phyloP scores from a whole-genome alignment of 2,888 invertebrate species.

The Zaprionus bogoriensis region DNA sequence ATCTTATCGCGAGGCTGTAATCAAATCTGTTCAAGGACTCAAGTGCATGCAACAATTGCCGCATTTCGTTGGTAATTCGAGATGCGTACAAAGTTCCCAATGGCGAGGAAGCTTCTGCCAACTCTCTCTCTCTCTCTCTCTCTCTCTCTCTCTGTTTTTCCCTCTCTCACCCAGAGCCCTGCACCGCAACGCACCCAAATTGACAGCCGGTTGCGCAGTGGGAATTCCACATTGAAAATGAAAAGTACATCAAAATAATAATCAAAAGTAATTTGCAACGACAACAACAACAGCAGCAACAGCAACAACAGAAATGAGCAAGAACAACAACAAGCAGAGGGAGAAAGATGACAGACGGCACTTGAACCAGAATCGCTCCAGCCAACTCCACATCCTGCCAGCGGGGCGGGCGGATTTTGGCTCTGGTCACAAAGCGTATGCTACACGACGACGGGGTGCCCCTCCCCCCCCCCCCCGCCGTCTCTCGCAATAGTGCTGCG shows the following conservation, averaged over 20 bases:
- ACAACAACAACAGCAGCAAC: slow-evolving; percentile 29
- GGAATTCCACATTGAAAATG: slow-evolving; percentile 39
- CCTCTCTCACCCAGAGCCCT: not conserved
- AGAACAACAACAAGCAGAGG: no score
- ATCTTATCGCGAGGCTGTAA: slow-evolving; percentile 54
- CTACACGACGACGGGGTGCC: slow-evolving; percentile 64
- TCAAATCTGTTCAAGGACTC: slow-evolving; percentile 56
- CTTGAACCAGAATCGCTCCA: slow-evolving; percentile 38
- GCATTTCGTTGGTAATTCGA: slow-evolving; percentile 57
- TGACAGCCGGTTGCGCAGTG: slow-evolving; percentile 33
- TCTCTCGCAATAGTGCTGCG: not conserved
- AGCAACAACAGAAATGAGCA: slow-evolving; percentile 22
- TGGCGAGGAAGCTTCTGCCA: no score
- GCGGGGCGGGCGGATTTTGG: slow-evolving; percentile 14
- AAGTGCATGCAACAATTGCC: slow-evolving; percentile 58
- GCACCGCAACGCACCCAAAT: slow-evolving; percentile 9
- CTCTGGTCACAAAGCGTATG: slow-evolving; percentile 62
- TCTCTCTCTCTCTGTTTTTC: not conserved
- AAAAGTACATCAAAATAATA: slow-evolving; percentile 73
- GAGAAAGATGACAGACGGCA: slow-evolving; percentile 40
- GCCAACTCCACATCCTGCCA: slow-evolving; percentile 15
- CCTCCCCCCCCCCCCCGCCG: not conserved
- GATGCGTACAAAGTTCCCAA: slow-evolving; percentile 62
- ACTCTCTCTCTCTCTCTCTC: not conserved
- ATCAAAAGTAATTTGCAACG: slow-evolving; percentile 71